Base-by-base conservation (phyloP, 2,797 vertebrate species). In the Parauchenoglanis punctatus region DNA sequence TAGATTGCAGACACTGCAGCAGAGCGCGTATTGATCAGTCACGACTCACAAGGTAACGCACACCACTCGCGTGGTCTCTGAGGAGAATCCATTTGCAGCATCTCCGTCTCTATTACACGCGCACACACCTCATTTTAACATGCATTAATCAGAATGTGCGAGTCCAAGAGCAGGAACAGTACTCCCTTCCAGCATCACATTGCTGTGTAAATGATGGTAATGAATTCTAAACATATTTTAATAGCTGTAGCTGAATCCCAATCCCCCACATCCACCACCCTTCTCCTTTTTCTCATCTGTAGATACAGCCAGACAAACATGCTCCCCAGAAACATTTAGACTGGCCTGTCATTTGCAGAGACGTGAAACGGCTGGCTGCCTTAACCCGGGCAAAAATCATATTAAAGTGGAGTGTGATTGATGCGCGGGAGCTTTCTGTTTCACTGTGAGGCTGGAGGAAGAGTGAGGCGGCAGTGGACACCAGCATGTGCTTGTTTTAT, bases 1-100 rank as follows among this genome's bases (percentile, higher is more conserved):
- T 78, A 52, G 83, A 77, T 87, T 89, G 72, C 86, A 82, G 61
- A 81, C 18, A 46, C 78, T 58, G 58, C 75, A 75, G 78, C 46
- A 85, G 65, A 67, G 81, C 44, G 83, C 28, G 46, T 68, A 85
- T 85, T 17, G 68, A 77, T 68, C 83, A 68, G 83, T 86, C 75
- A 73, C 67, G 67, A 83, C 73, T 70, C 73, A 49, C 23, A 23
- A 67, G 76, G 67, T 76, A 87, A 86, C 67, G 13, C 63, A 56
- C 81, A 81, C 68, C 20, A 1, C 17, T 67, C 70, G 11, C 46
- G 6, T 7, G 8, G 54, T 65, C 83, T 75, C 81, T 56, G 28
- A 80, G 61, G 85, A 80, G 88, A 61, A 76, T 72, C 81, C 28
- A 56, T 81, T 81, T 85, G 31, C 44, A 65, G 25, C 49, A 49